Base-by-base conservation (phyloP, 2,797 vertebrate genomes). In the Xenopus petersii region DNA sequence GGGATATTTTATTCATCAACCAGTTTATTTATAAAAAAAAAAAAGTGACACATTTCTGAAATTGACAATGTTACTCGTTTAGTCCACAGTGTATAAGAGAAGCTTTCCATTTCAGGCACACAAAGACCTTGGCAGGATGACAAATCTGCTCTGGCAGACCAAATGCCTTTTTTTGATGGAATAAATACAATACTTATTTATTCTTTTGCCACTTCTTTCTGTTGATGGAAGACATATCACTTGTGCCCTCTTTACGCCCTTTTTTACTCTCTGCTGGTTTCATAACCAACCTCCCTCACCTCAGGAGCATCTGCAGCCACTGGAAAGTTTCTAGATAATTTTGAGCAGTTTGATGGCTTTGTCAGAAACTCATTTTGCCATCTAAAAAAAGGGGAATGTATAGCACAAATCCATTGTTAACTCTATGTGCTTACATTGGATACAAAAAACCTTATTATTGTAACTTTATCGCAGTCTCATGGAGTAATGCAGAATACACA, bases 121-220 rank as follows among this genome's bases (percentile, higher is more conserved):
- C 1, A 5, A 55, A 71, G 12, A 71, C 73, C 81, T 77, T 81
- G 79, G 65, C 81, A 84, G 75, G 74, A 77, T 79, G 75, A 82
- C 80, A 84, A 79, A 80, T 54, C 42, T 79, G 73, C 75, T 71
- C 61, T 66, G 80, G 72, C 81, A 84, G 78, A 56, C 64, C 79
- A 77, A 81, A 75, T 65, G 17, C 58, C 74, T 80, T 78, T 30
- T 21, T 70, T 79, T 76, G 81, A 76, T 79, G 79, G 76, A 80
- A 80, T 80, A 84, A 86, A 84, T 77, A 81, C 80, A 77, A 75
- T 81, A 73, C 71, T 75, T 85, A 82, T 77, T 83, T 85, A 51
- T 81, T 71, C 70, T 82, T 64, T 78, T 82, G 81, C 71, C 82
- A 83, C 75, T 70, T 82, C 76, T 64, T 64, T 84, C 78, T 82